Percentiles rank a stretch among this genome's conserved stretches.
phyloP scores from a whole-genome alignment of 2,113 vertebrate genomes.

The Prunella himalayana region DNA sequence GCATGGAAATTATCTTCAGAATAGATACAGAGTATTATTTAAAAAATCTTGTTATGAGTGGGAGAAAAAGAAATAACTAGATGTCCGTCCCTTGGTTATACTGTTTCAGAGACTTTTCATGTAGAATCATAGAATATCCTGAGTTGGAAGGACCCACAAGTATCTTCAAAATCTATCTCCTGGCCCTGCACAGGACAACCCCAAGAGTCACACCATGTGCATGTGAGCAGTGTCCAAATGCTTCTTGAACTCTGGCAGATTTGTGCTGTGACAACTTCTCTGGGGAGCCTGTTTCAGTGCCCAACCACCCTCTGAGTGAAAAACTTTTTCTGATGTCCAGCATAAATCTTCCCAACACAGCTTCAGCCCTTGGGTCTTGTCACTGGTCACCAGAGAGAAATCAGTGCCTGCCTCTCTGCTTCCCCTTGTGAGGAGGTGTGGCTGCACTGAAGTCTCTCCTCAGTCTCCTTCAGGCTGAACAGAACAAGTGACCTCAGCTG shows the following conservation, averaged over 20 bases:
- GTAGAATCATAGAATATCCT: neutral
- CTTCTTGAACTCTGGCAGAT: neutral
- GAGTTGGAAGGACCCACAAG: neutral
- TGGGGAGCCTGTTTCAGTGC: neutral
- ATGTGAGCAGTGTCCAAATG: neutral
- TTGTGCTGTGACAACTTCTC: neutral
- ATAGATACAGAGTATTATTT: neutral
- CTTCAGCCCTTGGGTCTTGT: neutral
- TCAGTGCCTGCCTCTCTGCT: neutral
- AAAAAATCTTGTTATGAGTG: neutral
- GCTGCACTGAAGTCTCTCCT: neutral
- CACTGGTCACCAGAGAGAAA: neutral
- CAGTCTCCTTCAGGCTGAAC: neutral
- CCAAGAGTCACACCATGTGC: neutral
- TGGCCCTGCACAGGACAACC: neutral
- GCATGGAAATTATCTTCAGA: neutral
- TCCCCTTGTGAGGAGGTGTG: neutral
- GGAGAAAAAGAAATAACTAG: neutral
- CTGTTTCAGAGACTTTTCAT: neutral
- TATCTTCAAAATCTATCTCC: neutral
- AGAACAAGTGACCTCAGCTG: fast-evolving
- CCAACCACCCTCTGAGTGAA: neutral
- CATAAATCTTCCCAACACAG: neutral
- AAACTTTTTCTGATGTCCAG: neutral
- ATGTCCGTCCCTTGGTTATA: neutral